Base-by-base conservation (phyloP, 2,888 invertebrate species). In the Odontomyia ornata region DNA sequence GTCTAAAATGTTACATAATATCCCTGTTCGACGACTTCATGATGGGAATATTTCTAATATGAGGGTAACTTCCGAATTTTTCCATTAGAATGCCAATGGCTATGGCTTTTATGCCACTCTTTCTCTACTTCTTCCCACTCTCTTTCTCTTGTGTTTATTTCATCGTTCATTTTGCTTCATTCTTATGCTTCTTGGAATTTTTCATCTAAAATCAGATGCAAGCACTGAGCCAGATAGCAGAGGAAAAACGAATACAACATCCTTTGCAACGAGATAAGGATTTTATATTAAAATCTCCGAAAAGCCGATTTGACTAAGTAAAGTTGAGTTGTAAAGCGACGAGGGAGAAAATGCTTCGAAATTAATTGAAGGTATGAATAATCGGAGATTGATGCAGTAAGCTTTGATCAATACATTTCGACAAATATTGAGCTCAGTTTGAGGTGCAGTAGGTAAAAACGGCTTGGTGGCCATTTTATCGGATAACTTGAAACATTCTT, bases 271-370 rank as follows among this genome's bases (percentile, higher is more conserved):
- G 52, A 71, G 71, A 57, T 57, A 72, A 73, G 60, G 60, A 57
- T 21, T 73, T 60, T 13, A 21, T 21, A 23, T 30, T 57, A 23
- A 73, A 73, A 30, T 73, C 57, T 25, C 23, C 1, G 36, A 47
- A 60, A 73, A 73, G 73, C 60, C 60, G 73, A 73, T 73, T 73
- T 73, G 73, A 60, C 73, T 73, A 73, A 73, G 73, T 73, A 73
- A 60, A 60, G 60, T 43, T 9, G 36, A 60, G 57, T 73, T 57
- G 28, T 18, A 25, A 56, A 57, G 72, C 72, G 36, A 57, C 36
- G 73, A 36, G 30, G 57, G 57, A 57, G 60, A 60, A 36, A 57
- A 73, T 73, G 36, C 60, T 23, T 57, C n/a, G 30, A 43, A 73
- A 57, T 73, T 60, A 73, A 73, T 73, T 57, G 60, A 60, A 43